These are phyloP conservation scores for Sialis fuliginosa DNA, from an alignment of 2,888 invertebrate genomes.

Conservation along the genomic window DNA sequence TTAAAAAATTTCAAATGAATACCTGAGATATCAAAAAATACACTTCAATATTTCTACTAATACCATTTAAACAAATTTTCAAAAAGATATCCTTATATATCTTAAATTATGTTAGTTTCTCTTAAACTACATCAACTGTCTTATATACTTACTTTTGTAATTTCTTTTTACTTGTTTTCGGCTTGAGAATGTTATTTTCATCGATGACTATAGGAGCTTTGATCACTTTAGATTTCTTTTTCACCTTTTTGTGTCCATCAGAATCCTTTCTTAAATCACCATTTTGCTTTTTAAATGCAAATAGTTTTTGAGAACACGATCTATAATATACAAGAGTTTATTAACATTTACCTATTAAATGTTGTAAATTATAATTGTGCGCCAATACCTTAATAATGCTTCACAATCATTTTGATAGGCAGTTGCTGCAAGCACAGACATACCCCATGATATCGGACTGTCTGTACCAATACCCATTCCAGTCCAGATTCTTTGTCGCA, in stretches of 20 bases:
- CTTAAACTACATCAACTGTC: no score
- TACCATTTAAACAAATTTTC: no score
- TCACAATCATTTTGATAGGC: constrained; percentile 37
- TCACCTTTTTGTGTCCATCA: constrained; percentile 13
- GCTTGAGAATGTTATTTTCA: constrained; percentile 11
- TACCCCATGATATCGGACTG: constrained; percentile 48
- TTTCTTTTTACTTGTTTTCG: constrained; percentile 17
- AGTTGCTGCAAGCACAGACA: constrained; percentile 36
- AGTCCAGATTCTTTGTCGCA: constrained; percentile 61
- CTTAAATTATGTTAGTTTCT: no score
- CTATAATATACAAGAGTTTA: constrained; percentile 20
- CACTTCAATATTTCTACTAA: no score
- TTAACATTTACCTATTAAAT: background rate
- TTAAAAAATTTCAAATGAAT: no score
- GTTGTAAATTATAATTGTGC: background rate
- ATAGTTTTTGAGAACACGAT: constrained; percentile 46
- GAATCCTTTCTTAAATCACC: constrained; percentile 11
- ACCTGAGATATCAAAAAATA: no score
- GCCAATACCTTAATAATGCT: constrained; percentile 34
- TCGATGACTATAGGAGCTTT: constrained; percentile 12
- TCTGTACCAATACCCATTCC: constrained; percentile 30
- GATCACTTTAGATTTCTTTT: constrained; percentile 13
- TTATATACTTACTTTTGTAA: constrained; percentile 7
- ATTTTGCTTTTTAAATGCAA: constrained; percentile 17
- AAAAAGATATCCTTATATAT: no score